These are phyloP conservation scores for Bradysia coprophila DNA, from an alignment of 1,140 invertebrate genomes.

Conservation along the genomic window DNA sequence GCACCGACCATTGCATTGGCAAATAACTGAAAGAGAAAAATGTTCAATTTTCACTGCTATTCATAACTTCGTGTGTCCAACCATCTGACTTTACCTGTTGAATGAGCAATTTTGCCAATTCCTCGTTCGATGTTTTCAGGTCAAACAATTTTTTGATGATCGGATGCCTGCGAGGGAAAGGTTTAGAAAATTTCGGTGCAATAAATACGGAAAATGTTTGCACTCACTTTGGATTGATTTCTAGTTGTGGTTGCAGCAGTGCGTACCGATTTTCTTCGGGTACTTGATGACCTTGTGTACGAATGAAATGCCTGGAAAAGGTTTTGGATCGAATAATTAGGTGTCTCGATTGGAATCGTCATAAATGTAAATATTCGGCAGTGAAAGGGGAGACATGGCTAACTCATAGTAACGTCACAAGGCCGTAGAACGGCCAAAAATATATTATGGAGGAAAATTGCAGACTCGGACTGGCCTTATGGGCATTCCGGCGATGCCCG, in stretches of 20 bases:
- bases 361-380: no score
- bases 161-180: slow-evolving; percentile 46
- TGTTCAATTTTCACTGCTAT: no score
- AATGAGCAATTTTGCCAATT: slow-evolving; percentile 65
- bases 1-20: slow-evolving; percentile 89
- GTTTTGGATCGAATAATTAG: no score
- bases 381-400: no score
- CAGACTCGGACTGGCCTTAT: no score
- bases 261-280: slow-evolving; percentile 72
- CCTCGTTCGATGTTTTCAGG: slow-evolving; percentile 50
- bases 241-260: slow-evolving; percentile 74
- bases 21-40: slow-evolving; percentile 58
- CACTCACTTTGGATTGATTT: slow-evolving; percentile 77
- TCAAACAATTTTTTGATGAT: slow-evolving; percentile 77
- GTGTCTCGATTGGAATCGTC: no score
- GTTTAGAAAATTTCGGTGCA: background rate
- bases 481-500: no score
- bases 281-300: slow-evolving; percentile 69
- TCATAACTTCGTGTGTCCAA: no score
- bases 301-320: slow-evolving; percentile 78
- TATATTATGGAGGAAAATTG: no score
- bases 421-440: no score
- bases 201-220: background rate
- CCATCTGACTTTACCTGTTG: slow-evolving; percentile 52
- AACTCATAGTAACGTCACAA: no score